These are phyloP conservation scores for Trichomalopsis sarcophagae DNA, from an alignment of 1,140 invertebrate species.

Conservation along the genomic window DNA sequence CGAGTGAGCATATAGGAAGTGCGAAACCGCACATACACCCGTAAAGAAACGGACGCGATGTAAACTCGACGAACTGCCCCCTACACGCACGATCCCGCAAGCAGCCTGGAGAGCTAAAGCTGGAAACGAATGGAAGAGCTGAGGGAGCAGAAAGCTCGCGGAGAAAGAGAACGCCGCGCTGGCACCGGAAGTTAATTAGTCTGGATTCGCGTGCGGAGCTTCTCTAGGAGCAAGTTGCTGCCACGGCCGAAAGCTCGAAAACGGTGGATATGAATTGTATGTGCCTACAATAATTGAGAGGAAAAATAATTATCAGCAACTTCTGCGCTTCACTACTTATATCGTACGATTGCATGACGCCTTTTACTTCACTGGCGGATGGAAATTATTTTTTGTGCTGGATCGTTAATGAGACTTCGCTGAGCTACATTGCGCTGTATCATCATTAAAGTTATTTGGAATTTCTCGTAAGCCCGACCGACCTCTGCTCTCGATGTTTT, in stretches of 20 bases:
- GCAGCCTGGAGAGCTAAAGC: not conserved
- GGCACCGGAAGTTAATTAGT: conserved; percentile 47
- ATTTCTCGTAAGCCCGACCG: not conserved
- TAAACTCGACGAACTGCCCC: conserved; percentile 20
- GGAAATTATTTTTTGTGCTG: conserved; percentile 2
- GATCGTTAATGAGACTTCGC: conserved; percentile 19
- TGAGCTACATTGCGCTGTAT: not conserved
- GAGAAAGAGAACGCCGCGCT: conserved; percentile 1
- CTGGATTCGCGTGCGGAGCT: conserved; percentile 34
- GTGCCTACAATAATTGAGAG: conserved; percentile 22
- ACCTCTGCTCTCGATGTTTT: not conserved
- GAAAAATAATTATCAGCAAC: conserved; percentile 28
- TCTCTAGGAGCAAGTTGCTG: conserved; percentile 3
- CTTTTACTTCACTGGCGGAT: not conserved
- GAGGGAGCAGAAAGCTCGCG: not conserved
- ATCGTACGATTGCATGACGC: not conserved
- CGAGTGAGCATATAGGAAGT: not conserved
- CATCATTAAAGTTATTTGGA: conserved; percentile 6
- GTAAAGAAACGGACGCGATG: conserved; percentile 37
- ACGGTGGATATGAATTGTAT: conserved; percentile 10
- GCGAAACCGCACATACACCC: conserved; percentile 1
- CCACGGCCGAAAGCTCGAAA: not conserved
- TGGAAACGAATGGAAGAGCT: not conserved
- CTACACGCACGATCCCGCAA: not conserved
- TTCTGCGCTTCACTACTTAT: not conserved